These are phyloP conservation scores for Urosaurus nigricauda DNA, from an alignment of 2,797 vertebrate species.

Conservation along the genomic window DNA sequence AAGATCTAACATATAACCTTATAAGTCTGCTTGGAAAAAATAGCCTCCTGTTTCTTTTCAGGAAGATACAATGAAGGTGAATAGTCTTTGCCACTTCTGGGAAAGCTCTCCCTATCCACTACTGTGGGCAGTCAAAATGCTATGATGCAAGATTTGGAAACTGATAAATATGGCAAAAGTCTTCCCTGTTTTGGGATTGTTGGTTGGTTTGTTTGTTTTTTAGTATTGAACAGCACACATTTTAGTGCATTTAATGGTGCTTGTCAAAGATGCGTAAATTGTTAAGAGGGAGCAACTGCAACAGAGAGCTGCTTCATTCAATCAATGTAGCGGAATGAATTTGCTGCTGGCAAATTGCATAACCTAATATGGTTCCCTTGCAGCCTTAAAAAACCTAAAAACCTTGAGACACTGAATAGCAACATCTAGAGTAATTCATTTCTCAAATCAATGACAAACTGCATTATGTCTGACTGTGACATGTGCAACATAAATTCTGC, in stretches of 20 bases:
- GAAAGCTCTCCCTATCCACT: not conserved
- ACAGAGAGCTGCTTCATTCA: slow-evolving; percentile 30
- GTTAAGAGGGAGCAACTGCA: not conserved
- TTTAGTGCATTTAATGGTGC: slow-evolving; percentile 14
- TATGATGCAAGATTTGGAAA: not conserved
- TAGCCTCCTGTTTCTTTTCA: not conserved
- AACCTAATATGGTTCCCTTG: slow-evolving; percentile 46
- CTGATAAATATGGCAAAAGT: not conserved
- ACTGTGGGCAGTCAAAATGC: not conserved
- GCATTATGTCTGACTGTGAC: slow-evolving; percentile 36
- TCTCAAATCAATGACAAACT: slow-evolving; percentile 59
- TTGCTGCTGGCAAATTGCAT: slow-evolving; percentile 36
- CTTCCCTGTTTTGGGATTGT: not conserved
- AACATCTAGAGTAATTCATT: slow-evolving; percentile 6
- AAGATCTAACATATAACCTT: too few species aligned
- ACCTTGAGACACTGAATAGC: slow-evolving; percentile 44
- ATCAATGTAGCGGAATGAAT: slow-evolving; percentile 26
- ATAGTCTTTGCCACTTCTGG: not conserved
- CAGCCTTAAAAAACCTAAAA: slow-evolving; percentile 4
- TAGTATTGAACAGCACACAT: not conserved
- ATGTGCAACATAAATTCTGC: slow-evolving; percentile 22
- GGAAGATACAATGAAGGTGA: not conserved
- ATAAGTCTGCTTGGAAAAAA: not conserved
- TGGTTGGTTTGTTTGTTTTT: not conserved
- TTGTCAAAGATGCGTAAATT: not conserved